phyloP scores from a whole-genome alignment of 2,888 invertebrate species.

The Rapana venosa region DNA sequence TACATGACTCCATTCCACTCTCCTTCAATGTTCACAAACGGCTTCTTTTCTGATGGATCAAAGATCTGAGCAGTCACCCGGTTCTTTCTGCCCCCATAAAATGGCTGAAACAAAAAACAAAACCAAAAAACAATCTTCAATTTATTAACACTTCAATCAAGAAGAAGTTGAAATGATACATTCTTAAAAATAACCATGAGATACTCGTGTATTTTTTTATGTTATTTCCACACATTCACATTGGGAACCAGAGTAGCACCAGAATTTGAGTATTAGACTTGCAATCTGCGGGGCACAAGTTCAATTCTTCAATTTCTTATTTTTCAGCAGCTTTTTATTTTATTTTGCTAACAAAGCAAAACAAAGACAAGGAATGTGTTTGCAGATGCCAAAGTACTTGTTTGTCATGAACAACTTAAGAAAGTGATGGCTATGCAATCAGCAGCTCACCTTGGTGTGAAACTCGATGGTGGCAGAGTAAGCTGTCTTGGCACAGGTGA shows the following conservation, averaged over 20 bases:
- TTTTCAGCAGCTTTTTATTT: too few relatives aligned
- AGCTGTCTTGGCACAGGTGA: slow-evolving; percentile 95
- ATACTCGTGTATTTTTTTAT: too few relatives aligned
- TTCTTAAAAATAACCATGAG: too few relatives aligned
- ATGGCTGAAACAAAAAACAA: slow-evolving; percentile 82
- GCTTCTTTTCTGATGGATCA: slow-evolving; percentile 89
- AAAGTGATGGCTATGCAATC: background rate
- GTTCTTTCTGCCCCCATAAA: slow-evolving; percentile 97
- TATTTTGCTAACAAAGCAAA: too few relatives aligned
- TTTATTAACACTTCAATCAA: background rate
- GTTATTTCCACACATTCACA: too few relatives aligned
- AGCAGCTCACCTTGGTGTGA: slow-evolving; percentile 86
- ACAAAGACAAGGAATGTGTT: too few relatives aligned
- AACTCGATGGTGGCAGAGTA: slow-evolving; percentile 96
- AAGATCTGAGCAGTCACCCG: slow-evolving; percentile 88
- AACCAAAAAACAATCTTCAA: background rate
- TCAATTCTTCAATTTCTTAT: too few relatives aligned
- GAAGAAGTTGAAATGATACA: too few relatives aligned
- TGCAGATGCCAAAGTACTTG: too few relatives aligned
- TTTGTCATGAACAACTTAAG: background rate
- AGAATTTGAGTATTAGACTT: too few relatives aligned
- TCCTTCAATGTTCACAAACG: slow-evolving; percentile 92
- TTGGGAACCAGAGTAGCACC: too few relatives aligned
- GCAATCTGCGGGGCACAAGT: too few relatives aligned
- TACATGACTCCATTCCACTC: slow-evolving; percentile 99